Evolutionary conservation across 2,797 vertebrate species (phyloP), one percentile per base, ranked within the genome.

Genomic region (Toxotes lorentzi): DNA sequence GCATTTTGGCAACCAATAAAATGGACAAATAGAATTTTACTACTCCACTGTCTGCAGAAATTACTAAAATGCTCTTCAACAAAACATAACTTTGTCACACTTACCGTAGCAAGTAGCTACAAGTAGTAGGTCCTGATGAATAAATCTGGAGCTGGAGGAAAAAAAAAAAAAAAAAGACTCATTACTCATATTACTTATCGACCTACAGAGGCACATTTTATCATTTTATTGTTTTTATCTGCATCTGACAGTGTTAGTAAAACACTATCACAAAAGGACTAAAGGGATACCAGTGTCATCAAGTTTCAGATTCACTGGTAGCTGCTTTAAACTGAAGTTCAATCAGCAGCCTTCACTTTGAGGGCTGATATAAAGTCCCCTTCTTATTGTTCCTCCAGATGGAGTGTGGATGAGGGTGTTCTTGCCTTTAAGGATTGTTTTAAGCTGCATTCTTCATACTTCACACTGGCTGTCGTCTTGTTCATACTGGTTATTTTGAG

Each of bases 361-460:
- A 83, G 73, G 76, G 67, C 35, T 38, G 72, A 48, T 78, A n/a
- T 53, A 66, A 81, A 85, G 67, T 43, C 58, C 12, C 41, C 7
- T 1, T 84, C 76, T 83, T 63, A 40, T 83, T 89, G 76, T 88
- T 86, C 27, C 51, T 73, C 63, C 73, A 70, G 76, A 83, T 76
- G 69, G 60, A 83, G 62, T 60, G 80, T 13, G 67, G 68, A 63
- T 66, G 59, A 61, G 43, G 63, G 58, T 84, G 68, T 88, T 79
- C 71, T 86, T 88, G 80, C 83, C 61, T 76, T 72, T 63, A 8
- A 57, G 66, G 78, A 65, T 74, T 81, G 57, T 78, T 84, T 83
- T 40, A 62, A 80, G 51, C 65, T 54, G 60, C 71, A 4, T 65
- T 85, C 68, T 66, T 81, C 59, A 53, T 59, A 45, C 62, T 74